Evolutionary conservation across 1,140 invertebrate species (phyloP), one percentile per base, ranked within the genome.

Genomic region (Lepidostoma basale): DNA sequence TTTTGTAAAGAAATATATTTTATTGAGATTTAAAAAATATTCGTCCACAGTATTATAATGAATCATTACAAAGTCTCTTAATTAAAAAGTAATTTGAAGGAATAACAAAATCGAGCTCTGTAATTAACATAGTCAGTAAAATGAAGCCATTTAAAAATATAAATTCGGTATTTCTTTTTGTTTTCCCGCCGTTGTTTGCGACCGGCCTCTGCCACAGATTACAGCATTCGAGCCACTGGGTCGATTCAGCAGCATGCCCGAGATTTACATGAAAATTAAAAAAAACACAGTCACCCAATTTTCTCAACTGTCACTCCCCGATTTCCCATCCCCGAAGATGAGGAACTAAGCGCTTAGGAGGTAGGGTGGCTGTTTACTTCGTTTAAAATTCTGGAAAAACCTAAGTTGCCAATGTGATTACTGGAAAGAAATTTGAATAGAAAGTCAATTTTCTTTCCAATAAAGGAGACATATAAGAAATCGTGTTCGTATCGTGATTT

Each of bases 191-290:
- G n/a, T n/a, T n/a, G n/a, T n/a, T n/a, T n/a, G n/a, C n/a, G n/a
- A n/a, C 18, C 45, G n/a, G 52, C 16, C 10, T 14, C 25, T 16
- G 26, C 23, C 3, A 9, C 2, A 28, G 52, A 56, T 56, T 56
- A 56, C 16, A 5, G 28, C 14, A 26, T n/a, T 3, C 25, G 20
- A 56, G 52, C 52, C 52, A 28, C n/a, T 56, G 52, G 18, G 25
- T 36, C 56, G 14, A 42, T 59, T 42, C 39, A 16, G 30, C 1
- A 22, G 18, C 56, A 59, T 33, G 56, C 28, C 56, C 30, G 14
- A 39, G 39, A 59, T 59, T 59, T 59, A 59, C 30, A 59, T 39
- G 22, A 40, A 59, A 59, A 59, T 59, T 59, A 59, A 42, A 59
- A 33, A 33, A 54, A 59, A 59, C 18, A 39, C 20, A 25, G 20